These are phyloP conservation scores for Tympanoctomys barrerae DNA, from an alignment of 2,797 vertebrate species.

Conservation along the genomic window DNA sequence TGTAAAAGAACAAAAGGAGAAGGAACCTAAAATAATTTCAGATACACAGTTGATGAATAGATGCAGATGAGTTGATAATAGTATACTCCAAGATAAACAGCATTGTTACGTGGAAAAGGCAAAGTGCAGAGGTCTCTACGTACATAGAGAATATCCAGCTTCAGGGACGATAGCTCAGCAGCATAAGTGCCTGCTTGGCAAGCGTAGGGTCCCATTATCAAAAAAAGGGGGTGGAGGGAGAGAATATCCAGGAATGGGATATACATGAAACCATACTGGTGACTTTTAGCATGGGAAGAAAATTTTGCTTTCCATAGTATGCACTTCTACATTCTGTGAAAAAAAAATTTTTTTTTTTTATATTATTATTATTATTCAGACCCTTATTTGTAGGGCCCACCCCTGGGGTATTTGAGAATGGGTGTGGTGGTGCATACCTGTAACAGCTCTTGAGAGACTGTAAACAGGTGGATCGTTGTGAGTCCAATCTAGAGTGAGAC, in stretches of 20 bases:
- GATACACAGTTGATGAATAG: not conserved
- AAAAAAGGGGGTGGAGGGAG: no score
- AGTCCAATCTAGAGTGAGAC: no score
- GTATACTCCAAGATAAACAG: not conserved
- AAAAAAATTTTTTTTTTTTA: constrained; percentile 30
- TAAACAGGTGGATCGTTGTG: no score
- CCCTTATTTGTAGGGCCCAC: not conserved
- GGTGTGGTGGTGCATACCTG: no score
- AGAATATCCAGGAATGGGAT: not conserved
- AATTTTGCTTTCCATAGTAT: constrained; percentile 9
- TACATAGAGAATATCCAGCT: not conserved
- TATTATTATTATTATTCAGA: not conserved
- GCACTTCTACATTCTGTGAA: constrained; percentile 1
- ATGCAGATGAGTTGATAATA: not conserved
- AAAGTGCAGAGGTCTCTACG: not conserved
- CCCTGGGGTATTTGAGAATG: no score
- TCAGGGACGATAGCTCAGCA: no score
- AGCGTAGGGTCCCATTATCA: no score
- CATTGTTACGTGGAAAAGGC: not conserved
- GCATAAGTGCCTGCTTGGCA: no score
- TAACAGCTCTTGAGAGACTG: no score
- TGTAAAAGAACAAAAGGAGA: not conserved
- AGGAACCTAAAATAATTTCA: not conserved
- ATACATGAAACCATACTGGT: not conserved
- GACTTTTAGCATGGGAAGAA: not conserved